These are phyloP conservation scores for Nycticebus coucang DNA, from an alignment of 2,113 vertebrate genomes.

Conservation along the genomic window DNA sequence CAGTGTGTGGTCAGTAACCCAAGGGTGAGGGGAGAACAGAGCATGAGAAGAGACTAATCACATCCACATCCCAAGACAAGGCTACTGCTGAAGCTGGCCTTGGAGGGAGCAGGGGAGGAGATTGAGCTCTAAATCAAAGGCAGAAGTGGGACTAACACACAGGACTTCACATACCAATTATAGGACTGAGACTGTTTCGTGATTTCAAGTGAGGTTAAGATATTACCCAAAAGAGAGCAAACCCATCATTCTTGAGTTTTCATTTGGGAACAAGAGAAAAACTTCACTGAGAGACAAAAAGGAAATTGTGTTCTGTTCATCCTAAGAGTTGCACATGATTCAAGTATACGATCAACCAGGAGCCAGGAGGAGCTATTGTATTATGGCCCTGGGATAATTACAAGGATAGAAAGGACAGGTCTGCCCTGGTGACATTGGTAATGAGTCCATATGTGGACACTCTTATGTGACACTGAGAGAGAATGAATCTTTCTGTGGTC, in stretches of 20 bases:
- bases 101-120: background rate
- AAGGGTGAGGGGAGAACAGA: background rate
- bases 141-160: background rate
- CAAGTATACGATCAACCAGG: background rate
- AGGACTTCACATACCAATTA: background rate
- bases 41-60: too few species aligned
- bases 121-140: background rate
- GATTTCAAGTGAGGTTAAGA: background rate
- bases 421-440: background rate
- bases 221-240: background rate
- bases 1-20: background rate
- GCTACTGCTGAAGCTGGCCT: background rate
- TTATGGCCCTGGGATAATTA: background rate
- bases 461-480: background rate
- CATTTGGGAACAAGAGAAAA: background rate
- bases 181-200: background rate
- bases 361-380: background rate
- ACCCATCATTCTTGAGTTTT: background rate
- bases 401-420: background rate
- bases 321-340: background rate
- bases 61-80: background rate
- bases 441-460: accelerated
- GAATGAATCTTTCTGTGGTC: background rate
- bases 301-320: background rate
- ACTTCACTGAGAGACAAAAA: background rate